A percentile compares a stretch with the other conserved stretches of the same genome.
Evolutionary conservation across 2,113 vertebrate genomes (phyloP).

Genomic region (Carollia perspicillata): DNA sequence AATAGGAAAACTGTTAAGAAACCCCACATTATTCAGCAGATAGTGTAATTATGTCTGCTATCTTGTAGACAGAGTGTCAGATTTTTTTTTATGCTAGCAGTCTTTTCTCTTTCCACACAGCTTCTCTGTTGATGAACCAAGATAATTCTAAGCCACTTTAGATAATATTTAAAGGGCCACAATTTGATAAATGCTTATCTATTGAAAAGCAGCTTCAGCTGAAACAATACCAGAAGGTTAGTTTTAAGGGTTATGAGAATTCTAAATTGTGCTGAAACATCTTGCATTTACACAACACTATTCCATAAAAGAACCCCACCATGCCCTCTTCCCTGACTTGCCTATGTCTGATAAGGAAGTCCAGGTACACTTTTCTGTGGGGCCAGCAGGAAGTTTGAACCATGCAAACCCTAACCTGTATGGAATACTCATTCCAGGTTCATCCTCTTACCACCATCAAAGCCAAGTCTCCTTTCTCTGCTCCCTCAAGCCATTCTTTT

Average conservation of each 20-base stretch:
- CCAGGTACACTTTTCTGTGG: neutral
- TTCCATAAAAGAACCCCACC: neutral
- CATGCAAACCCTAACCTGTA: neutral
- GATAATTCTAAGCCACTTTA: neutral
- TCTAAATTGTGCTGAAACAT: neutral
- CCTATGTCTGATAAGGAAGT: neutral
- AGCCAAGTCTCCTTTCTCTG: neutral
- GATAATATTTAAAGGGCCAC: neutral
- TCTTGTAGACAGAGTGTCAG: neutral
- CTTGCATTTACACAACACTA: neutral
- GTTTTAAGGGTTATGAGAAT: neutral
- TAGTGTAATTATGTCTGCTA: neutral
- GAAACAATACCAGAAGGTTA: neutral
- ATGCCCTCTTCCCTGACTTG: neutral
- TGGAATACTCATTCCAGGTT: neutral
- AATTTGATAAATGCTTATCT: neutral
- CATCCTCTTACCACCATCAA: neutral
- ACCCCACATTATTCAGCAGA: neutral
- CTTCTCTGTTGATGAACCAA: neutral
- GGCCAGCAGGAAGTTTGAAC: neutral
- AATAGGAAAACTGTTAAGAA: neutral
- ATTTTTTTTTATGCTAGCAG: neutral
- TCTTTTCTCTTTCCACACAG: neutral
- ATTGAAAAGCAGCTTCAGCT: neutral
- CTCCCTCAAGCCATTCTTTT: neutral